phyloP scores from a whole-genome alignment of 1,140 invertebrate genomes.

The Zaprionus camerounensis region DNA sequence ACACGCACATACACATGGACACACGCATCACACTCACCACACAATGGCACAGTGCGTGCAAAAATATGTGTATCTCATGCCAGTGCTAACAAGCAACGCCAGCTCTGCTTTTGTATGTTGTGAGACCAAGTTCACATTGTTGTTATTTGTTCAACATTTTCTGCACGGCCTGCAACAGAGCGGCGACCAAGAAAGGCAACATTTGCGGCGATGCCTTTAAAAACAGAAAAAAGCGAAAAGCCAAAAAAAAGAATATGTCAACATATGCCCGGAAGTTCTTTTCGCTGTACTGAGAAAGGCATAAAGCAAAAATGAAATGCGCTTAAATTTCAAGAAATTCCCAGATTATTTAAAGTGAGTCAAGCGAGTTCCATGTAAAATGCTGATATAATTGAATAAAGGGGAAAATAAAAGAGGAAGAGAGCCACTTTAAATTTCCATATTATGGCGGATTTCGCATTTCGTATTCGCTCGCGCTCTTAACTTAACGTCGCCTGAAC shows the following conservation, averaged over 20 bases:
- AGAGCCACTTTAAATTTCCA: background rate
- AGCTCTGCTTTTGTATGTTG: background rate
- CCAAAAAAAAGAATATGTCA: slow-evolving; percentile 50
- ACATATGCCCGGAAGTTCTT: slow-evolving; percentile 55
- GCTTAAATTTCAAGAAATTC: background rate
- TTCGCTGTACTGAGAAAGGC: slow-evolving; percentile 7
- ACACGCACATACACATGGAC: slow-evolving; percentile 12
- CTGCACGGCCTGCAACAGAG: background rate
- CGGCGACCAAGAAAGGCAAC: slow-evolving; percentile 1
- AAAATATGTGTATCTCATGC: background rate
- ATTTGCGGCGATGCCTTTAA: background rate
- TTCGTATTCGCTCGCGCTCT: background rate
- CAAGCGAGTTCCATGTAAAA: background rate
- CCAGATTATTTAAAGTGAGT: background rate
- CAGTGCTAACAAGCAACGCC: slow-evolving; percentile 1
- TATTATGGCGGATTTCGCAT: background rate
- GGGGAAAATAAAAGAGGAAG: background rate
- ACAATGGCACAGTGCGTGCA: background rate
- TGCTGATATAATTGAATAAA: background rate
- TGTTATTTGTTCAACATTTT: slow-evolving; percentile 37
- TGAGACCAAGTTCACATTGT: slow-evolving; percentile 12
- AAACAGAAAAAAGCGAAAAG: background rate
- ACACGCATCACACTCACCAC: background rate
- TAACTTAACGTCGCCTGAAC: background rate
- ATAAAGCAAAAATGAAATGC: background rate